Evolutionary conservation across 2,113 vertebrate species (phyloP).

Genomic region (Choloepus hoffmanni): DNA sequence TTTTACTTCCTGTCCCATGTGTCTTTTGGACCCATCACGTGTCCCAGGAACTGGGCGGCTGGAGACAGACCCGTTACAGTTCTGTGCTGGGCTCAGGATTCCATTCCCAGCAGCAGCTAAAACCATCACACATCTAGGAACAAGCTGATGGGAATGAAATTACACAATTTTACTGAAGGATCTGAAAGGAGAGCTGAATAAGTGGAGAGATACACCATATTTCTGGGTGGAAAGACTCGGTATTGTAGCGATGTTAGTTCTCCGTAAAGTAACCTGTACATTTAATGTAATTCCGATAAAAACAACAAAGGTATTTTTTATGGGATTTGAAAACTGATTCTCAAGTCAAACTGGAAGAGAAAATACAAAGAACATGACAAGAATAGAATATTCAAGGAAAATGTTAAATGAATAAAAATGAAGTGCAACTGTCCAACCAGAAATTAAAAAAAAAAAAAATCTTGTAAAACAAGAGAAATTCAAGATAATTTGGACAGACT

Average conservation of each 20-base stretch:
- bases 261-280: slow-evolving; percentile 57
- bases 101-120: background rate
- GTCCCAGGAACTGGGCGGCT: background rate
- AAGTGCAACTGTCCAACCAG: background rate
- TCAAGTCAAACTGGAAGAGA: slow-evolving; percentile 39
- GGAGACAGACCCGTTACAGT: background rate
- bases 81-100: background rate
- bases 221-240: background rate
- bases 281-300: slow-evolving; percentile 47
- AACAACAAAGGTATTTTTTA: slow-evolving; percentile 59
- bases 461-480: slow-evolving; percentile 52
- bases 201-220: background rate
- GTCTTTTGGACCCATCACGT: background rate
- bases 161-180: slow-evolving; percentile 46
- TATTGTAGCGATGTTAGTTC: slow-evolving; percentile 51
- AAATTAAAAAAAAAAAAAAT: slow-evolving; percentile 25
- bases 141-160: background rate
- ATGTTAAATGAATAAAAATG: background rate
- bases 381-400: slow-evolving; percentile 31
- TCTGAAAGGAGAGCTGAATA: slow-evolving; percentile 50
- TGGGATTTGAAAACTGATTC: slow-evolving; percentile 56
- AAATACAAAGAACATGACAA: slow-evolving; percentile 41
- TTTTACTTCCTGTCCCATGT: background rate
- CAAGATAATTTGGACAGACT: background rate
- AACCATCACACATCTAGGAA: slow-evolving; percentile 22